Conservation (phyloP, 1,140 invertebrate genomes). For the Maniola jurtina region DNA sequence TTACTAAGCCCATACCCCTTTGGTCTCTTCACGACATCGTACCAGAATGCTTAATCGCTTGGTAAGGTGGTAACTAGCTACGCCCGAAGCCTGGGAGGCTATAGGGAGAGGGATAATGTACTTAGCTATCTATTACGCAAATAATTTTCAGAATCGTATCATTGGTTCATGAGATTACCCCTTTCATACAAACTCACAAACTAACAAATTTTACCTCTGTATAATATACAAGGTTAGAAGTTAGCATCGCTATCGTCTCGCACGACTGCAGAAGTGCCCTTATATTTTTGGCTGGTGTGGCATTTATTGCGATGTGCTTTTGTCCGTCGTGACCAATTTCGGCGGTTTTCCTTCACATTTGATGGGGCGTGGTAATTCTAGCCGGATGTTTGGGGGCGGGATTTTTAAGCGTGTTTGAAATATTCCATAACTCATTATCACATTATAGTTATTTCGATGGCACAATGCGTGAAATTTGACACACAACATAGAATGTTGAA, state of each 20-base stretch:
- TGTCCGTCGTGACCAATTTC: slow-evolving; percentile 13
- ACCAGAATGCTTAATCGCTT: no score
- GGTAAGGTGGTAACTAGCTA: no score
- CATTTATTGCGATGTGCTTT: slow-evolving; percentile 13
- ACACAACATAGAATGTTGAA: not conserved
- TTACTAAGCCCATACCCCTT: no score
- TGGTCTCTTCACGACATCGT: no score
- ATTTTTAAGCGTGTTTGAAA: not conserved
- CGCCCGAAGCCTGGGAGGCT: no score
- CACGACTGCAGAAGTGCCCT: not conserved
- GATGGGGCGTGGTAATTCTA: slow-evolving; percentile 18
- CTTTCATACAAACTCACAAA: no score
- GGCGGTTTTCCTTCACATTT: slow-evolving; percentile 25
- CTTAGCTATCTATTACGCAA: no score
- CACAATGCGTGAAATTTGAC: slow-evolving; percentile 6
- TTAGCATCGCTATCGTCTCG: not conserved
- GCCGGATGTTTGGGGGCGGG: slow-evolving; percentile 18
- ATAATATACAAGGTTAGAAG: no score
- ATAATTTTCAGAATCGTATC: no score
- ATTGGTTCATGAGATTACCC: no score
- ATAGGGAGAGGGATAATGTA: no score
- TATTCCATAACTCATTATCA: not conserved
- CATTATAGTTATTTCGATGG: not conserved
- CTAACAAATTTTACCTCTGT: no score
- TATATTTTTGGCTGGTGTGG: not conserved